Base-by-base conservation (phyloP, 2,113 vertebrate genomes). In the Oryzias woworae region DNA sequence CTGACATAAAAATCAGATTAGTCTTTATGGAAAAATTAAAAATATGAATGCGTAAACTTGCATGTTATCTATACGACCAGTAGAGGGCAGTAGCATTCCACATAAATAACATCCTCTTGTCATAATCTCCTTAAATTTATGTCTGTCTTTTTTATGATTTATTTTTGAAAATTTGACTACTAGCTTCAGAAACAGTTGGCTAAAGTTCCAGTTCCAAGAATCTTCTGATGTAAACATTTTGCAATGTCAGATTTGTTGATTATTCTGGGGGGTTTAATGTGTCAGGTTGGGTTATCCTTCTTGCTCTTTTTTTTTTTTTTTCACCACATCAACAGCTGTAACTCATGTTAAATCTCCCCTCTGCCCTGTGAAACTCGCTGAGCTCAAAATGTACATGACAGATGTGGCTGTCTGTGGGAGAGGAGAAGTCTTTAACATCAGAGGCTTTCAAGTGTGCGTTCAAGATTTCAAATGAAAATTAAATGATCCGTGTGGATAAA, bases 21-120 rank as follows among this genome's bases (percentile, higher is more conserved):
- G 10, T 10, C 31, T 8, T 36, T 45, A 22, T n/a, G 16, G 43
- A 17, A 60, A 16, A n/a, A 36, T 58, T 28, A 53, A n/a, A 24
- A 54, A 48, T 3, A 14, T 7, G n/a, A 61, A 23, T 28, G 5
- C 18, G 1, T 28, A 53, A 23, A 23, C 2, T 24, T 82, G 78
- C 62, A 85, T 28, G n/a, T 64, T 57, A 2, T 23, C 12, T 15
- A 20, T 17, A 3, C 7, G 18, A 70, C 77, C 88, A 88, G 42
- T 75, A 87, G 87, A 87, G 77, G 85, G 84, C 51, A 70, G 81
- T 85, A 80, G 74, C 73, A 61, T 58, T 57, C 75, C 69, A 75
- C 58, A 58, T 15, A 56, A 17, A 8, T n/a, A 14, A 20, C 43
- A 49, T 7, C 44, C 20, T 43, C 22, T 52, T 22, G 24, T 14